These are phyloP conservation scores for Drosophila repleta DNA, from an alignment of 1,140 invertebrate genomes.

Conservation along the genomic window DNA sequence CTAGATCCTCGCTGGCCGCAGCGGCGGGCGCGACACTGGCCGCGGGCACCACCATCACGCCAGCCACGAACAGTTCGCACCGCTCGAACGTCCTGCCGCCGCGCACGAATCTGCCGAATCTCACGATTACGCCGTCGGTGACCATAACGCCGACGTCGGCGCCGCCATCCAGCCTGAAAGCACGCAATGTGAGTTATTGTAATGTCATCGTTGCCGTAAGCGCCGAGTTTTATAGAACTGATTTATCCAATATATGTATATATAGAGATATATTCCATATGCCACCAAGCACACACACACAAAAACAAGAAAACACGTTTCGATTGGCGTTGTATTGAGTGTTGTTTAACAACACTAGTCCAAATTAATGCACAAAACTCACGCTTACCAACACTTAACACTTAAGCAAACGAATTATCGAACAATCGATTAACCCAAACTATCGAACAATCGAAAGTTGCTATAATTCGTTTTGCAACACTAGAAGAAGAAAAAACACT, in stretches of 20 bases:
- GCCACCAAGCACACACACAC: slow-evolving; percentile 16
- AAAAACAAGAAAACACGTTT: slow-evolving; percentile 14
- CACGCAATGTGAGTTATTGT: slow-evolving; percentile 84
- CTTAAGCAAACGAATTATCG: slow-evolving; percentile 1
- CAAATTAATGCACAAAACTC: slow-evolving; percentile 54
- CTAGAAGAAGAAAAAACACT: slow-evolving; percentile 6
- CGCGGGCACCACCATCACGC: slow-evolving; percentile 83
- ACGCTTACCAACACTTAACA: slow-evolving; percentile 69
- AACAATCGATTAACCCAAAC: not conserved
- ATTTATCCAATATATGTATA: not conserved
- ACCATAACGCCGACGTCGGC: slow-evolving; percentile 89
- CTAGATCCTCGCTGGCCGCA: slow-evolving; percentile 84
- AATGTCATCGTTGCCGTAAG: slow-evolving; percentile 84
- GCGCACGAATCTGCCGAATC: slow-evolving; percentile 82
- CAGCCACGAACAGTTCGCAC: slow-evolving; percentile 68
- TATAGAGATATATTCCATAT: slow-evolving; percentile 11
- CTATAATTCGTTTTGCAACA: slow-evolving; percentile 25
- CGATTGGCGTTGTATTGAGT: not conserved
- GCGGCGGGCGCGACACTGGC: slow-evolving; percentile 85
- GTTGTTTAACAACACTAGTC: not conserved
- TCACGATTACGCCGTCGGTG: slow-evolving; percentile 88
- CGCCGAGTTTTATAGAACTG: slow-evolving; percentile 65
- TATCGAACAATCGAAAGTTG: slow-evolving; percentile 3
- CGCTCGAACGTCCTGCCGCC: slow-evolving; percentile 71
- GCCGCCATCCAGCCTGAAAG: slow-evolving; percentile 86